Evolutionary conservation across 92 coral and sea anemone species (phyloP), one percentile per base, ranked within the genome.

Genomic region (Epizoanthus scotinus): DNA sequence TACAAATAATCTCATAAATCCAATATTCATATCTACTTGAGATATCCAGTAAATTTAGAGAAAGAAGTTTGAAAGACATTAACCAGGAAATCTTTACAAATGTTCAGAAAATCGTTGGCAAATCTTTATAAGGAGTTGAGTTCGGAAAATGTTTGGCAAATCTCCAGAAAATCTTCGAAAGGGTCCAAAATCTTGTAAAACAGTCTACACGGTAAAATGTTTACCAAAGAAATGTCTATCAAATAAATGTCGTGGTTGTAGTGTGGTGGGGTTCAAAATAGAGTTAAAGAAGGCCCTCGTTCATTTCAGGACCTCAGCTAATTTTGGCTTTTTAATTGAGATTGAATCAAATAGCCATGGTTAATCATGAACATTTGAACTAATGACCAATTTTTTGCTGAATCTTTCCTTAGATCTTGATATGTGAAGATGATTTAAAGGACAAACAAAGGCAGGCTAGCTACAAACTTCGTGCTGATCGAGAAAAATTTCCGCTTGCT

Each of bases 391-490:
- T 21, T 24, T 53, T 17, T 60, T 12, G 1, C 34, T 36, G 15
- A 5, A 15, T 62, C 29, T 50, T 36, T 36, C 19, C 15, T 12
- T 67, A 92, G 97, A 81, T 92, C 36, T 56, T 92, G 24, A 88
- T 92, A 64, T 84, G 90, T 25, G 91, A 90, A 50, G 89, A 90
- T 54, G 91, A 92, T 42, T 54, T 92, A 14, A 78, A 87, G 31
- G 94, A 85, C 50, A 62, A 87, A 19, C 74, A 73, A 22, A 67
- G 44, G 2, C 67, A 73, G 34, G 69, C 84, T 20, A 90, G 91
- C 77, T 91, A 82, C 78, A 92, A 92, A 82, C 82, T 89, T 20
- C 84, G 91, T 19, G 49, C 60, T 52, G 86, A 56, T 40, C 69
- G 82, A 6, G 89, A 85, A 24, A 90, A 77, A 19, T 84, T 90